A percentile compares a stretch with the other conserved stretches of the same genome.
Evolutionary conservation across 2,888 invertebrate genomes (phyloP).

Genomic region (Parnassius apollo): DNA sequence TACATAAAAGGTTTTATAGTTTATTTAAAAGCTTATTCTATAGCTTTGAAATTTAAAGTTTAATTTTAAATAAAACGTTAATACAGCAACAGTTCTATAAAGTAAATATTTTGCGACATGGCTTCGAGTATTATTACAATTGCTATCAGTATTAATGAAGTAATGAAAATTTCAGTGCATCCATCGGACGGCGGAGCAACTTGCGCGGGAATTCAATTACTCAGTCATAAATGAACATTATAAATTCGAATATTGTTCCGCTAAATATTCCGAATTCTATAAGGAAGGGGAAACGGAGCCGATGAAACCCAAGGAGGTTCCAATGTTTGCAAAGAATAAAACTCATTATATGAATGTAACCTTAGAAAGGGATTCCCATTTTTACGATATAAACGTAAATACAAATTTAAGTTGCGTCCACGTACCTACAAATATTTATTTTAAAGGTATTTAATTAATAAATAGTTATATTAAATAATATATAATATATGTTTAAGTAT

Average conservation of each 20-base stretch:
- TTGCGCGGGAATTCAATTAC: conserved; percentile 82
- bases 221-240: conserved; percentile 59
- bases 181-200: conserved; percentile 86
- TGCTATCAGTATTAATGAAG: not conserved
- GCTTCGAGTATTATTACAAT: not conserved
- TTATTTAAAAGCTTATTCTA: too few relatives aligned
- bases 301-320: conserved; percentile 34
- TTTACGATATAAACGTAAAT: conserved; percentile 91
- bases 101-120: too few relatives aligned
- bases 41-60: too few relatives aligned
- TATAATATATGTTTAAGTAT: too few relatives aligned
- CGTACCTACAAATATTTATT: conserved; percentile 96
- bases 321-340: conserved; percentile 57
- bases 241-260: conserved; percentile 86
- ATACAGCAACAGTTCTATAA: too few relatives aligned
- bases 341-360: conserved; percentile 77
- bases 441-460: conserved; percentile 82
- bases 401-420: conserved; percentile 92
- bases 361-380: conserved; percentile 88
- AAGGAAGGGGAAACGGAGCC: conserved; percentile 46
- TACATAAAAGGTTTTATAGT: too few relatives aligned
- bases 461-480: not conserved
- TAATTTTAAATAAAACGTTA: too few relatives aligned
- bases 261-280: conserved; percentile 85
- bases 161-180: conserved; percentile 83